Evolutionary conservation across 1,140 invertebrate genomes (phyloP).

Genomic region (Drosophila seguyi): DNA sequence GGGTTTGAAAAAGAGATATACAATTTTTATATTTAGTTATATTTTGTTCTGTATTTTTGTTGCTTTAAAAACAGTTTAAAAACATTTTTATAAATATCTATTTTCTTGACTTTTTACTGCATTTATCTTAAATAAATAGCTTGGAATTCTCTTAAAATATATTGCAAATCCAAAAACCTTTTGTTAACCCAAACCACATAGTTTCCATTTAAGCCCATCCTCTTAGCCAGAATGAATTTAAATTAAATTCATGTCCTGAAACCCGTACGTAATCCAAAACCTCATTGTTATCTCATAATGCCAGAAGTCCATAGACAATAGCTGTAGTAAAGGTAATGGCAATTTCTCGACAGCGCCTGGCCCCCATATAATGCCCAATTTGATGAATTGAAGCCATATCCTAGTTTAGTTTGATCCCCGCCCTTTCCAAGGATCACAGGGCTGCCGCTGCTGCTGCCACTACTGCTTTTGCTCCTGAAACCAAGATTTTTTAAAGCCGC

Average conservation of each 20-base stretch:
- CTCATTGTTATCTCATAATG: slow-evolving; percentile 20
- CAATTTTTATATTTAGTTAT: too few relatives aligned
- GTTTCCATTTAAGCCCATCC: neutral
- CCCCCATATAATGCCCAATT: slow-evolving; percentile 18
- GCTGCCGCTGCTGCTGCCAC: neutral
- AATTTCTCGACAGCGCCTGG: slow-evolving; percentile 1
- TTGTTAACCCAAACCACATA: neutral
- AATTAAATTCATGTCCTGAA: slow-evolving; percentile 9
- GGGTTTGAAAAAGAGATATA: neutral
- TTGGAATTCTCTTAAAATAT: neutral
- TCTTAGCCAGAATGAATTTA: neutral
- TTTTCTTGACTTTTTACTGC: neutral
- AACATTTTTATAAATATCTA: too few relatives aligned
- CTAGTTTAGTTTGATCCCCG: slow-evolving; percentile 30
- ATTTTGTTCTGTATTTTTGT: too few relatives aligned
- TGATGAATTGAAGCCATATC: slow-evolving; percentile 55
- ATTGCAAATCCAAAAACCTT: neutral
- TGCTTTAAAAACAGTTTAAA: too few relatives aligned
- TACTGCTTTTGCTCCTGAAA: slow-evolving; percentile 9
- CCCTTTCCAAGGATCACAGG: slow-evolving; percentile 16
- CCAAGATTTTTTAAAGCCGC: slow-evolving; percentile 75
- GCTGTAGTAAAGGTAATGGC: slow-evolving; percentile 8
- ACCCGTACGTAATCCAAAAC: slow-evolving; percentile 22
- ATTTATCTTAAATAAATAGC: neutral
- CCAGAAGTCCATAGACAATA: slow-evolving; percentile 1